phyloP scores from a whole-genome alignment of 1,140 invertebrate genomes.

The Phymorhynchus buccinoides region DNA sequence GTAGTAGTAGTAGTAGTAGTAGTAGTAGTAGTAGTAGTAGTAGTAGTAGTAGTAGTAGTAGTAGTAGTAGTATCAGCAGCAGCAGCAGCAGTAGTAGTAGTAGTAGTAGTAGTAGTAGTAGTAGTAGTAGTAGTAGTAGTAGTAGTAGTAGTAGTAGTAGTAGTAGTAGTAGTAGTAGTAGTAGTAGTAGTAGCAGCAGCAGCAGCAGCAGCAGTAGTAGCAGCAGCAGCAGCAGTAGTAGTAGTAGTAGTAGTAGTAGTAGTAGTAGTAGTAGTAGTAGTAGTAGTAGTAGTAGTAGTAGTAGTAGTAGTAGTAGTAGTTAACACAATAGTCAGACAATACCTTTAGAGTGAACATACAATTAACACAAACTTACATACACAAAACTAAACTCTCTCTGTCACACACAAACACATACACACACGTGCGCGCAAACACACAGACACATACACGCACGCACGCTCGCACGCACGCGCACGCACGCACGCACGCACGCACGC shows the following conservation, averaged over 20 bases:
- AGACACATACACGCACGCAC: too few species aligned
- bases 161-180: constrained; percentile 4
- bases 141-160: not conserved
- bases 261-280: not conserved
- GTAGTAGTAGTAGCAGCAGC: not conserved
- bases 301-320: constrained; percentile 27
- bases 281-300: constrained; percentile 4
- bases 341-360: not conserved
- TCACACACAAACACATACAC: too few species aligned
- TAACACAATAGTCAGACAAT: not conserved
- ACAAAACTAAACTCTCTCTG: too few species aligned
- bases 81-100: too few species aligned
- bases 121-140: constrained; percentile 32
- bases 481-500: too few species aligned
- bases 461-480: too few species aligned
- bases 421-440: too few species aligned
- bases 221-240: not conserved
- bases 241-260: constrained; percentile 1
- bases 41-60: not conserved
- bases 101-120: not conserved
- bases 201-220: not conserved
- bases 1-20: constrained; percentile 1
- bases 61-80: too few species aligned
- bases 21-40: constrained; percentile 4
- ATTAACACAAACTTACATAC: not conserved